phyloP scores from a whole-genome alignment of 2,888 invertebrate genomes.

The Saturnia japonica region DNA sequence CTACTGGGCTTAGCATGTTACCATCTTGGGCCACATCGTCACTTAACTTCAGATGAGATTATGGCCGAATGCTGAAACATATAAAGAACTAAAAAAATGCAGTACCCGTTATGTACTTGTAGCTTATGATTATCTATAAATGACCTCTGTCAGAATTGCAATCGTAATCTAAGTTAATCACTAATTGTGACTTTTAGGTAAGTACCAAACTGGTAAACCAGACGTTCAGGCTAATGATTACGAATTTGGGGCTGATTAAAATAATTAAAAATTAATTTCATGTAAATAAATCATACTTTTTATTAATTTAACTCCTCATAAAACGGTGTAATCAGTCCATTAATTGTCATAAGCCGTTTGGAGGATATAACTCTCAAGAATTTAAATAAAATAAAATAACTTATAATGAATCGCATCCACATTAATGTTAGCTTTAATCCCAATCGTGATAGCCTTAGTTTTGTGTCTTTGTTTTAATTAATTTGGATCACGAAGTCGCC shows the following conservation, averaged over 20 bases:
- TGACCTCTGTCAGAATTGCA: no score
- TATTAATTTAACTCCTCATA: background rate
- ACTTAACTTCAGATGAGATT: no score
- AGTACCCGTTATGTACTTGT: no score
- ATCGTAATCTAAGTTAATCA: no score
- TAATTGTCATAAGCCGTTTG: background rate
- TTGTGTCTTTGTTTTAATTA: slow-evolving; percentile 80
- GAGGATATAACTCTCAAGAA: background rate
- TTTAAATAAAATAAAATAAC: slow-evolving; percentile 3
- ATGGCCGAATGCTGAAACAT: no score
- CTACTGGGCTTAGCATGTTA: no score
- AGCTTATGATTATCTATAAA: no score
- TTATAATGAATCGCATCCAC: slow-evolving; percentile 50
- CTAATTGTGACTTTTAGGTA: no score
- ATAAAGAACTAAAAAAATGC: no score
- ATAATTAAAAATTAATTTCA: background rate
- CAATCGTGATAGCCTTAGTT: slow-evolving; percentile 78
- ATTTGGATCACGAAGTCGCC: slow-evolving; percentile 81
- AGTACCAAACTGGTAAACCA: no score
- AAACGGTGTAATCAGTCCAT: background rate
- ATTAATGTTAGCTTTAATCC: slow-evolving; percentile 51
- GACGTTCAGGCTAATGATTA: background rate
- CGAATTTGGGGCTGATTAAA: background rate
- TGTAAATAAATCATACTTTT: background rate
- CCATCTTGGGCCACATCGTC: no score